A percentile compares a stretch with the other conserved stretches of the same genome.
Conservation (phyloP, 2,888 invertebrate genomes). For the Drosophila heteroneura region DNA sequence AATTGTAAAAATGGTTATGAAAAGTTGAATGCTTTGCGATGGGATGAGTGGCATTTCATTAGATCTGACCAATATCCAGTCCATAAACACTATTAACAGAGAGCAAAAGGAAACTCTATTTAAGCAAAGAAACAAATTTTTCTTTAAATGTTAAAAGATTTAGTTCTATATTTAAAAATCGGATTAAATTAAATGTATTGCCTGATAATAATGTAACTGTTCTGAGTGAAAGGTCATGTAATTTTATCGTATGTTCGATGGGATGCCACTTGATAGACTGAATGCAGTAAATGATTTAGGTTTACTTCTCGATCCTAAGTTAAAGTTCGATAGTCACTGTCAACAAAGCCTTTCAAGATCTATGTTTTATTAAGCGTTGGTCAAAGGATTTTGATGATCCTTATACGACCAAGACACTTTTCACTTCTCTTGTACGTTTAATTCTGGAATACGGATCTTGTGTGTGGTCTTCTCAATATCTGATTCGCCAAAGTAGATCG, state of each 20-base stretch:
- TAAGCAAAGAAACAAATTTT: not conserved
- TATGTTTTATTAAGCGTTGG: not conserved
- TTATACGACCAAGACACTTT: too few species aligned
- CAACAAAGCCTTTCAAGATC: not conserved
- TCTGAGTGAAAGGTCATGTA: not conserved
- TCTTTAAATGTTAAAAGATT: not conserved
- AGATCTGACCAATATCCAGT: not conserved
- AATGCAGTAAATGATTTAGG: not conserved
- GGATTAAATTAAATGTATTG: not conserved
- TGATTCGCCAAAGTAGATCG: not conserved
- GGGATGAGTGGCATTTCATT: not conserved
- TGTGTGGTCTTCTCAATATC: not conserved
- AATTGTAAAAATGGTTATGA: not conserved
- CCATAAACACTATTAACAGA: not conserved
- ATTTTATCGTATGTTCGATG: not conserved
- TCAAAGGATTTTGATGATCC: not conserved
- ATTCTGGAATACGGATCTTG: not conserved
- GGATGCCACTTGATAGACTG: not conserved
- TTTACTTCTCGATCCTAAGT: not conserved
- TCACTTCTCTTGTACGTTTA: too few species aligned
- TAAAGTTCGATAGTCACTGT: not conserved
- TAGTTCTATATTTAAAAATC: not conserved
- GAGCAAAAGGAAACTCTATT: not conserved
- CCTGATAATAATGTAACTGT: not conserved
- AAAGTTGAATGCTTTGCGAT: not conserved